These are phyloP conservation scores for Limnephilus auricula DNA, from an alignment of 2,888 invertebrate genomes.

Conservation along the genomic window DNA sequence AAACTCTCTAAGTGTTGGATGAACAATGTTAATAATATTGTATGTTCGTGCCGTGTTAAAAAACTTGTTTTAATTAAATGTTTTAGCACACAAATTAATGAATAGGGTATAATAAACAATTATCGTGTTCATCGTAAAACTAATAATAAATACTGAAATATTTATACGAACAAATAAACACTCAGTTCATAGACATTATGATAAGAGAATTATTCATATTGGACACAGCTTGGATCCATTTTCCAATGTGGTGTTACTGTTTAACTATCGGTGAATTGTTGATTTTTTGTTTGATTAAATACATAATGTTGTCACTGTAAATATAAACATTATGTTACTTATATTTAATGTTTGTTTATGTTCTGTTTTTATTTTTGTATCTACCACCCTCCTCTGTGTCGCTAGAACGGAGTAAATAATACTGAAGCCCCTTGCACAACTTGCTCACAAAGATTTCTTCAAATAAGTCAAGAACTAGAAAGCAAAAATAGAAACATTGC, in stretches of 20 bases:
- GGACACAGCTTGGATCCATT: constrained; percentile 18
- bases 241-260: constrained; percentile 12
- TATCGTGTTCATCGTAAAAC: constrained; percentile 66
- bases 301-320: constrained; percentile 11
- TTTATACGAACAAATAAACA: constrained; percentile 26
- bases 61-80: constrained; percentile 64
- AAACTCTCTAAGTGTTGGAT: constrained; percentile 53
- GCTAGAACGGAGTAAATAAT: constrained; percentile 45
- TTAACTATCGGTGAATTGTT: constrained; percentile 46
- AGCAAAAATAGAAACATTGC: constrained; percentile 66
- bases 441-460: constrained; percentile 56
- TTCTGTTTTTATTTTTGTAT: constrained; percentile 52
- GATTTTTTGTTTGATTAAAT: constrained; percentile 47
- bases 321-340: constrained; percentile 28
- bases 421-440: constrained; percentile 50
- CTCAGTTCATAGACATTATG: constrained; percentile 16
- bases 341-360: constrained; percentile 54
- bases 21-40: constrained; percentile 57
- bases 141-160: constrained; percentile 52
- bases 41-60: constrained; percentile 64
- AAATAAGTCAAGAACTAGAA: constrained; percentile 58
- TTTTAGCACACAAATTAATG: constrained; percentile 66
- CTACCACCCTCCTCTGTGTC: constrained; percentile 48
- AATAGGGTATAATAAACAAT: constrained; percentile 65
- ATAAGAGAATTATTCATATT: constrained; percentile 4